Percentiles rank a stretch among this genome's conserved stretches.
Evolutionary conservation across 2,888 invertebrate genomes (phyloP).

Genomic region (Sarcophaga rosellei): DNA sequence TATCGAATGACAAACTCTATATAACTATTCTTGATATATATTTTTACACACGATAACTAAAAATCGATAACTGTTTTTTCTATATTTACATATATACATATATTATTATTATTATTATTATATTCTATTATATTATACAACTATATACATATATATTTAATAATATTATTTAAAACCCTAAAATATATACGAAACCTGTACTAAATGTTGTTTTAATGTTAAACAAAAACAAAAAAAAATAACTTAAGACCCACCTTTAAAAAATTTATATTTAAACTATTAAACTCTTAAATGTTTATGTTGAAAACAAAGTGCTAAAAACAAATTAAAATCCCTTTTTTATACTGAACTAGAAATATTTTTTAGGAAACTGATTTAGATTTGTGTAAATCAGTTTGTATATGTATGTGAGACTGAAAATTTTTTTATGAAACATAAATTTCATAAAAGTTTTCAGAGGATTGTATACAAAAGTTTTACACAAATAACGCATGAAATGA

Average conservation of each 20-base stretch:
- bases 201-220: constrained; percentile 37
- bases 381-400: too few relatives aligned
- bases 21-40: constrained; percentile 6
- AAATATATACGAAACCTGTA: not conserved
- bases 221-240: constrained; percentile 47
- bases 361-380: not conserved
- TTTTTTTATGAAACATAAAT: too few relatives aligned
- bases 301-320: constrained; percentile 52
- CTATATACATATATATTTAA: constrained; percentile 38
- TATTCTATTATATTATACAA: not conserved
- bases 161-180: constrained; percentile 44
- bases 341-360: constrained; percentile 38
- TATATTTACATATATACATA: constrained; percentile 27
- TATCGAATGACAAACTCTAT: not conserved
- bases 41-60: not conserved
- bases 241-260: constrained; percentile 73
- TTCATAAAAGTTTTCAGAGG: too few relatives aligned
- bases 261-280: constrained; percentile 71
- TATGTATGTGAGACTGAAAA: too few relatives aligned
- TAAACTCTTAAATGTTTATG: constrained; percentile 33
- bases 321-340: constrained; percentile 49
- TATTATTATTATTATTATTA: not conserved
- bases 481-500: too few relatives aligned
- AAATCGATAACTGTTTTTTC: not conserved
- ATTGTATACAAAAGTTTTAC: too few relatives aligned